phyloP scores from a whole-genome alignment of 2,888 invertebrate genomes.

The Chymomyza amoena region DNA sequence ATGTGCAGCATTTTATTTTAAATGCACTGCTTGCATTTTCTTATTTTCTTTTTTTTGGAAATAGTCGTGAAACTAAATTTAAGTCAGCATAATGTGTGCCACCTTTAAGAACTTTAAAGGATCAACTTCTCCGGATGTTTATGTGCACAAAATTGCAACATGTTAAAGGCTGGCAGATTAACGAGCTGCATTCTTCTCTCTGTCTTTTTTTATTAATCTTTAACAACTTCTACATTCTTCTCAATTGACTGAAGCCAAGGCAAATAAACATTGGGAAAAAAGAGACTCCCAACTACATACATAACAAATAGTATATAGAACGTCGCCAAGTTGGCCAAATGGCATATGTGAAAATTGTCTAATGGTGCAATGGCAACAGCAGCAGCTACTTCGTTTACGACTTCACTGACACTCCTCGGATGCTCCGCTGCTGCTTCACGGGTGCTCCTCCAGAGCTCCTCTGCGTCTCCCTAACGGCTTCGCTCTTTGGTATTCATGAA shows the following conservation, averaged over 20 bases:
- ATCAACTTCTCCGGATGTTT: conserved; percentile 43
- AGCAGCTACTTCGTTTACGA: conserved; percentile 3
- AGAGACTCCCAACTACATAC: conserved; percentile 7
- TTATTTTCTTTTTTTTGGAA: conserved; percentile 5
- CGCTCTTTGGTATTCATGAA: conserved; percentile 60
- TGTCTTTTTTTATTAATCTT: neutral
- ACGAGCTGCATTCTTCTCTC: neutral
- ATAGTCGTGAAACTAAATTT: conserved; percentile 13
- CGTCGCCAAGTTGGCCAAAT: conserved; percentile 33
- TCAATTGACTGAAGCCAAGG: conserved; percentile 23
- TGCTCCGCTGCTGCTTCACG: neutral
- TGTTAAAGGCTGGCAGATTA: neutral
- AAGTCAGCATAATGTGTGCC: conserved; percentile 1
- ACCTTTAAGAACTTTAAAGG: conserved; percentile 42
- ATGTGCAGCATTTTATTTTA: neutral
- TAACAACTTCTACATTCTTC: conserved; percentile 9
- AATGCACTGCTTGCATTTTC: neutral
- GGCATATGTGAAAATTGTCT: conserved; percentile 64
- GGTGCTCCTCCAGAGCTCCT: neutral
- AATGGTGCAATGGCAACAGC: conserved; percentile 56
- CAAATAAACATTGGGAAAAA: conserved; percentile 35
- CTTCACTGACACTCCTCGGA: neutral
- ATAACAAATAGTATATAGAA: neutral
- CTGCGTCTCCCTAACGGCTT: neutral
- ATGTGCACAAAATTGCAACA: conserved; percentile 1